A percentile compares a stretch with the other conserved stretches of the same genome.
Evolutionary conservation across 1,140 invertebrate species (phyloP).

Genomic region (Archivesica marissinica): DNA sequence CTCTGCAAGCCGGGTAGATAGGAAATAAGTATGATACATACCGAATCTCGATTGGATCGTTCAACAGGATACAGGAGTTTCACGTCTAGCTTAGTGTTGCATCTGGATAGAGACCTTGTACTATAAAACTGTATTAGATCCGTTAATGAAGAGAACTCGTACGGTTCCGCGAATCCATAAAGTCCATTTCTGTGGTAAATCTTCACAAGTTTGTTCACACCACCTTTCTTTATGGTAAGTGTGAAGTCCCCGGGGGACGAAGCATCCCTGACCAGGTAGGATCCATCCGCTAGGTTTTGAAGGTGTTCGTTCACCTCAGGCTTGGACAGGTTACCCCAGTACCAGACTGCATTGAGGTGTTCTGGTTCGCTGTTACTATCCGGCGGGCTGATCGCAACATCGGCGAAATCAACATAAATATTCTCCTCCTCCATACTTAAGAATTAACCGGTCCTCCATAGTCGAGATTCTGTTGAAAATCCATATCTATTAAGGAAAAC

Average conservation of each 20-base stretch:
- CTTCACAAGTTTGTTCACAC: slow-evolving; percentile 97
- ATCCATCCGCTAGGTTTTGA: slow-evolving; percentile 94
- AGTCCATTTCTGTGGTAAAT: slow-evolving; percentile 95
- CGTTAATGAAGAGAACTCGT: slow-evolving; percentile 95
- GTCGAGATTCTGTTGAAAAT: too few relatives aligned
- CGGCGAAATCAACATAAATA: background rate
- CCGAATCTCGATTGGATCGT: slow-evolving; percentile 78
- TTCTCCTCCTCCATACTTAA: background rate
- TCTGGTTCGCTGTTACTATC: slow-evolving; percentile 84
- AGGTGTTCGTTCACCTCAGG: slow-evolving; percentile 94
- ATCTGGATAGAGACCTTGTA: slow-evolving; percentile 92
- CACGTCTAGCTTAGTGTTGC: slow-evolving; percentile 95
- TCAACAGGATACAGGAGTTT: slow-evolving; percentile 93
- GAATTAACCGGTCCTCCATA: too few relatives aligned
- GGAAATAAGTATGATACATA: slow-evolving; percentile 49
- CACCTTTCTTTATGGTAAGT: slow-evolving; percentile 94
- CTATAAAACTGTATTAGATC: slow-evolving; percentile 95
- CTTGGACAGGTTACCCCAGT: slow-evolving; percentile 92
- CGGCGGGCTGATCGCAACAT: background rate
- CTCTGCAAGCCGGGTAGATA: too few relatives aligned
- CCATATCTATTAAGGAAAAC: too few relatives aligned
- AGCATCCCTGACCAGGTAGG: slow-evolving; percentile 98
- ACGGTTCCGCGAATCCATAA: slow-evolving; percentile 95
- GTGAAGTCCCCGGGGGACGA: slow-evolving; percentile 96
- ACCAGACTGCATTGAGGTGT: too few relatives aligned